Base-by-base conservation (phyloP, 1,140 invertebrate species). In the Metopolophium dirhodum region DNA sequence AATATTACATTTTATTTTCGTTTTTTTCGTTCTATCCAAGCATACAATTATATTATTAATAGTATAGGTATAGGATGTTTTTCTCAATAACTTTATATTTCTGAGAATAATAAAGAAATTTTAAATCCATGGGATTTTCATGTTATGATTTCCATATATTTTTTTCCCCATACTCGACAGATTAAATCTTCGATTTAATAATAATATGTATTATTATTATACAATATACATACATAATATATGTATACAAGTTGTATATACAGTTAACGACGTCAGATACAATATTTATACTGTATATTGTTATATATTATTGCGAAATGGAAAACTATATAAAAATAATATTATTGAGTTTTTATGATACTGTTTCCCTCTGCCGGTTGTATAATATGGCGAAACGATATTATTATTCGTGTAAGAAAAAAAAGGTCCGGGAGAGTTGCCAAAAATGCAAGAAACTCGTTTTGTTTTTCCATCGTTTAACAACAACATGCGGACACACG, bases 231-330 rank as follows among this genome's bases (percentile, higher is more conserved):
- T 68, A n/a, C n/a, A n/a, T 77, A n/a, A 6, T 77, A 6, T 77
- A 18, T 77, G n/a, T 77, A 18, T 77, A 77, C 61, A 35, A n/a
- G 4, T 77, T 77, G 14, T 68, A n/a, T n/a, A n/a, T 77, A 77
- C 61, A 77, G 61, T 77, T 77, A 77, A 77, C 30, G 11, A 35
- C 14, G 4, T 77, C n/a, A 77, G 61, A 77, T 35, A 35, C n/a
- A 77, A 77, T 77, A 77, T 77, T 77, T 77, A 77, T 77, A 18
- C 61, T 77, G 61, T 77, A 77, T 77, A n/a, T 77, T 77, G 61
- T 77, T 77, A 77, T 77, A 35, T 77, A 77, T 54, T 77, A 77
- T 77, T 77, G n/a, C n/a, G 61, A 77, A 30, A 77, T 77, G 30
- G 61, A n/a, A 77, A 77, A 77, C 61, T 77, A 14, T 35, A 35